Evolutionary conservation across 1,140 invertebrate species (phyloP).

Genomic region (Platyura marginata): DNA sequence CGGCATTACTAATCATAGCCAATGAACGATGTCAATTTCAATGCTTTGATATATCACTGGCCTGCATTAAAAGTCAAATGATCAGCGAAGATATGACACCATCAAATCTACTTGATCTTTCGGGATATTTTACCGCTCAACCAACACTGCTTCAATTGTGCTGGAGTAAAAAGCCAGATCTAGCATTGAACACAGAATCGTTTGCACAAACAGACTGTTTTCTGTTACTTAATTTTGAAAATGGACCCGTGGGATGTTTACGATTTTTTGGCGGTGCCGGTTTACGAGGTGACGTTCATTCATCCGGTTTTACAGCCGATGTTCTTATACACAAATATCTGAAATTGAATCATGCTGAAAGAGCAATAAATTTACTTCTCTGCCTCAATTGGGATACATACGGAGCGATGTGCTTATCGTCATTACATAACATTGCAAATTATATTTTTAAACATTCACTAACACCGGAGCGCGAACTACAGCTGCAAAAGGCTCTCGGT

Average conservation of each 20-base stretch:
- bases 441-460: conserved; percentile 45
- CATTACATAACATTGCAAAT: conserved; percentile 50
- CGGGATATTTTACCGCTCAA: conserved; percentile 43
- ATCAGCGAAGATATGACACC: conserved; percentile 44
- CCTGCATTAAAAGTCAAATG: conserved; percentile 45
- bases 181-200: conserved; percentile 23
- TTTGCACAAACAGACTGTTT: conserved; percentile 29
- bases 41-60: conserved; percentile 54
- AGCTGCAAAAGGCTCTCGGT: conserved; percentile 50
- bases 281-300: conserved; percentile 20
- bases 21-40: conserved; percentile 58
- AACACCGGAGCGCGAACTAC: conserved; percentile 39
- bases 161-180: conserved; percentile 34
- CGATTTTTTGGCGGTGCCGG: conserved; percentile 17
- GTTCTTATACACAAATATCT: conserved; percentile 46
- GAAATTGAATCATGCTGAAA: conserved; percentile 37
- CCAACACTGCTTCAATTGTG: conserved; percentile 32
- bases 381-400: conserved; percentile 54
- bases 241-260: conserved; percentile 29
- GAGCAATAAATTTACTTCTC: conserved; percentile 46
- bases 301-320: conserved; percentile 31
- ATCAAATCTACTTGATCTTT: conserved; percentile 41
- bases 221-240: conserved; percentile 36
- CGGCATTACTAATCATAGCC: conserved; percentile 42
- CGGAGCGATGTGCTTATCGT: conserved; percentile 42